Base-by-base conservation (phyloP, 2,888 invertebrate genomes). In the Pedicia rivosa region DNA sequence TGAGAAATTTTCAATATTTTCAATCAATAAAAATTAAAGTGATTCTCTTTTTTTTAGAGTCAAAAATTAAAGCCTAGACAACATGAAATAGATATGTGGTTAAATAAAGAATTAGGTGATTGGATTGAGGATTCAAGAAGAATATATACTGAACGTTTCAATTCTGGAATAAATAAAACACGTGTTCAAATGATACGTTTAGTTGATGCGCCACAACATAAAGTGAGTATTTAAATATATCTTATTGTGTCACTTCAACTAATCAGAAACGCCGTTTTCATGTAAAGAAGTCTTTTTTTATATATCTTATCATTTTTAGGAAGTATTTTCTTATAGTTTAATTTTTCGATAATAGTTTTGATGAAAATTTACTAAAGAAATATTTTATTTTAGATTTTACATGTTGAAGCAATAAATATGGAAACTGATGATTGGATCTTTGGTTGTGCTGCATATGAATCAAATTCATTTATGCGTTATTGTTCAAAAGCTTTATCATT, bases 361-460 rank as follows among this genome's bases (percentile, higher is more conserved):
- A 30, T 20, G n/a, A 31, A 45, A 48, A 2, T 24, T 65, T 65
- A 43, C 64, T 67, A 0, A 67, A 66, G n/a, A 42, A 66, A 71
- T 48, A 64, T 24, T 10, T 24, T 10, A 24, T 10, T 5, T 10
- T 24, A 70, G 52, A 68, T 65, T 43, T 63, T 78, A 5, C 74
- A 76, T 1, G 65, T 84, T 2, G 72, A 82, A 48, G 67, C 74
- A 0, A 54, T 74, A 2, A 78, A 81, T 54, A 62, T 79, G 10
- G 72, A 74, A 33, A 67, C 68, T 16, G 69, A 66, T 30, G 77
- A 82, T 43, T 88, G 87, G 87, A 57, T 86, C 13, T 83, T 74
- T 51, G 79, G 74, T 12, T 87, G 86, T 51, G 66, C 69, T 38
- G 77, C 78, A 2, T 65, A 67, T 42, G 58, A 61, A 20, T 59